These are phyloP conservation scores for Sebastes kiyomatsui DNA, from an alignment of 2,797 vertebrate genomes.

Conservation along the genomic window DNA sequence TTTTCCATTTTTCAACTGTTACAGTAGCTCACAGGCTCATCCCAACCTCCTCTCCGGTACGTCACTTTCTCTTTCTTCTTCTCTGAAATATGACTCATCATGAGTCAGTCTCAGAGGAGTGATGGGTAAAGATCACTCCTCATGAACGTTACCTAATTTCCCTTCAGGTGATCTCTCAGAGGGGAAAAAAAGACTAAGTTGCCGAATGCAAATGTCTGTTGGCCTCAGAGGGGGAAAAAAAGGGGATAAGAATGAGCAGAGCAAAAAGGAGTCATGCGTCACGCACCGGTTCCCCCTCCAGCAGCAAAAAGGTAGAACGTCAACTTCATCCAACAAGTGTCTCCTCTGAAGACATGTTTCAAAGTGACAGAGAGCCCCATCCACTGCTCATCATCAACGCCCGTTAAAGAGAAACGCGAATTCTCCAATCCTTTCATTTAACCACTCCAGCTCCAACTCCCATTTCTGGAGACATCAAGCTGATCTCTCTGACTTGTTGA, in stretches of 20 bases:
- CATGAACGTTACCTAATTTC: conserved; percentile 65
- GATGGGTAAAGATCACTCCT: conserved; percentile 71
- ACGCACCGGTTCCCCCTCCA: not conserved
- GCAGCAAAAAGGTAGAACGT: not conserved
- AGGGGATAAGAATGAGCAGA: not conserved
- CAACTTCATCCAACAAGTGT: conserved; percentile 18
- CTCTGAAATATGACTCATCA: conserved; percentile 68
- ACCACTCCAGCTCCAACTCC: not conserved
- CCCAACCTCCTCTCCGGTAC: not conserved
- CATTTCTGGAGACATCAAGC: conserved; percentile 17
- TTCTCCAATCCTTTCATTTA: conserved; percentile 28
- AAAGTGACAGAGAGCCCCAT: conserved; percentile 43
- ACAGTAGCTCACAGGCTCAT: not conserved
- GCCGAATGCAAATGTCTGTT: conserved; percentile 23
- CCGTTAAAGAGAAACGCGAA: conserved; percentile 56
- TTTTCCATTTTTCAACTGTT: not conserved
- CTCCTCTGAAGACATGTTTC: conserved; percentile 33
- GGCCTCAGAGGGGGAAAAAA: not conserved
- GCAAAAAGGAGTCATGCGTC: conserved; percentile 29
- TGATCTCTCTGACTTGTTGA: not conserved
- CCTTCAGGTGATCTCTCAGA: conserved; percentile 55
- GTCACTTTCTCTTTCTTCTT: conserved; percentile 33
- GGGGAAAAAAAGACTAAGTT: conserved; percentile 16
- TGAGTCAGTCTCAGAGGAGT: conserved; percentile 57
- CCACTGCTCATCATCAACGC: conserved; percentile 36